A percentile compares a stretch with the other conserved stretches of the same genome.
Conservation (phyloP, 2,888 invertebrate genomes). For the Hirtodrosophila histrioides region DNA sequence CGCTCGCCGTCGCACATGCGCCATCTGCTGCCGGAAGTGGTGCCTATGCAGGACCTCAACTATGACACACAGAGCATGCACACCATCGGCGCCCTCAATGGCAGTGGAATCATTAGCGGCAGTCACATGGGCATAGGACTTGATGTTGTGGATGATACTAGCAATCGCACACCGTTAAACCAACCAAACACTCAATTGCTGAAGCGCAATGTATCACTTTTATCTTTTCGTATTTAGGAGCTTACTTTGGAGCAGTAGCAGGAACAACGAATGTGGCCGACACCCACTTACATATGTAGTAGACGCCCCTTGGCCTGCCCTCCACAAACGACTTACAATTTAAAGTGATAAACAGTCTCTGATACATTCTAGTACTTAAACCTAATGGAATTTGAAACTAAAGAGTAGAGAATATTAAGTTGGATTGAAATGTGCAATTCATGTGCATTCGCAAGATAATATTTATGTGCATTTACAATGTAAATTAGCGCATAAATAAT, state of each 20-base stretch:
- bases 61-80: constrained; percentile 81
- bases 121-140: constrained; percentile 67
- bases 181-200: constrained; percentile 79
- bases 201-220: constrained; percentile 83
- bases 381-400: constrained; percentile 60
- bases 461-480: constrained; percentile 73
- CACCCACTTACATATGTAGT: constrained; percentile 10
- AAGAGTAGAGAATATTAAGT: constrained; percentile 53
- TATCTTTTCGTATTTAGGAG: constrained; percentile 83
- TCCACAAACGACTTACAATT: constrained; percentile 68
- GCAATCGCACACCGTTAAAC: constrained; percentile 63
- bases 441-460: constrained; percentile 47
- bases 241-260: constrained; percentile 23
- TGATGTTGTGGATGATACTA: constrained; percentile 71
- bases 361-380: constrained; percentile 63
- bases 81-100: constrained; percentile 65
- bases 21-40: constrained; percentile 83
- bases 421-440: constrained; percentile 40
- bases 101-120: constrained; percentile 63
- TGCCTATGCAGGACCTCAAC: constrained; percentile 84
- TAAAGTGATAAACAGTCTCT: constrained; percentile 75
- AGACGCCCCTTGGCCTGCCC: constrained; percentile 42
- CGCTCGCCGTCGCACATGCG: constrained; percentile 84
- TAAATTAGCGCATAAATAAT: constrained; percentile 65
- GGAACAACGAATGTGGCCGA: constrained; percentile 63